Percentiles rank a stretch among this genome's conserved stretches.
Conservation (phyloP, 2,888 invertebrate genomes). For the Coelinius sp. region DNA sequence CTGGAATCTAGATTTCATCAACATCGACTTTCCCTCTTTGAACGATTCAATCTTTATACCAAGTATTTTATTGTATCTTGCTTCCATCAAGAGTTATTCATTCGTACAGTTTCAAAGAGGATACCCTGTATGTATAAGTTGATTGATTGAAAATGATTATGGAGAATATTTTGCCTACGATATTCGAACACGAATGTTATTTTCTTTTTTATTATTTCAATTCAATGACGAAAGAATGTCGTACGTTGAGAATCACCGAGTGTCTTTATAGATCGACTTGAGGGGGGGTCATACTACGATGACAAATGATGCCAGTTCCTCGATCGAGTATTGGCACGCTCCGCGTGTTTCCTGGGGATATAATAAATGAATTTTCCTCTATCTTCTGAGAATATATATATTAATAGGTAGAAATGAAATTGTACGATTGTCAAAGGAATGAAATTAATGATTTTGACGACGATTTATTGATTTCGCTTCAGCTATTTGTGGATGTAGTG, state of each 20-base stretch:
- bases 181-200: background rate
- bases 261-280: background rate
- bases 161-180: background rate
- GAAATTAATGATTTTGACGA: background rate
- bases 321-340: conserved; percentile 5
- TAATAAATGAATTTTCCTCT: conserved; percentile 3
- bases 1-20: no score
- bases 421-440: background rate
- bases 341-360: conserved; percentile 8
- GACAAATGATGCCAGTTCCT: conserved; percentile 38
- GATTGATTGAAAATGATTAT: background rate
- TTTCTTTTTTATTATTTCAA: background rate
- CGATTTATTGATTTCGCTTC: conserved; percentile 1
- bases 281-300: background rate
- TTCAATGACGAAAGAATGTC: background rate
- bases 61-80: background rate
- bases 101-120: no score
- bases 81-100: no score
- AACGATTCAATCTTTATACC: no score
- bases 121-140: no score
- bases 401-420: conserved; percentile 19
- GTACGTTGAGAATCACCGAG: background rate
- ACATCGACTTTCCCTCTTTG: no score
- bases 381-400: background rate
- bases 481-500: background rate